These are phyloP conservation scores for Semaprochilodus insignis DNA, from an alignment of 2,797 vertebrate genomes.

Conservation along the genomic window DNA sequence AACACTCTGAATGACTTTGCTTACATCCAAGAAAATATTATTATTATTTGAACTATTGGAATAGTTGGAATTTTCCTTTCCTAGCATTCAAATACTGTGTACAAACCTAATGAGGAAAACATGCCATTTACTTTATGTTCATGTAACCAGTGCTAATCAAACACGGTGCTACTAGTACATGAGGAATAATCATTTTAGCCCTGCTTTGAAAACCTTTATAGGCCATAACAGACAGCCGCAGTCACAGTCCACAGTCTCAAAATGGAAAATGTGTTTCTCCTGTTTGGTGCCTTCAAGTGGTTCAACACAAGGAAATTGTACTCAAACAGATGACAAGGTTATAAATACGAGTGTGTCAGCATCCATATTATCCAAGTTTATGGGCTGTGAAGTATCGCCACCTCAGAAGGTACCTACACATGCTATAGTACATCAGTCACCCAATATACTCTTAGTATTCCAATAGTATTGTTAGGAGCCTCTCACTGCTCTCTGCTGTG, in stretches of 20 bases:
- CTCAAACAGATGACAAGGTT: background rate
- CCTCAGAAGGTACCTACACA: constrained; percentile 16
- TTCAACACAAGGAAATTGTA: background rate
- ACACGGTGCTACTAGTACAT: background rate
- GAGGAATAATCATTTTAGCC: background rate
- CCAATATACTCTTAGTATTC: constrained; percentile 61
- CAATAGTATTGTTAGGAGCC: constrained; percentile 53
- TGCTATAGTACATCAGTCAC: background rate
- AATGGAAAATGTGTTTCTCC: background rate
- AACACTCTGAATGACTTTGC: too few species aligned
- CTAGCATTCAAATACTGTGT: too few species aligned
- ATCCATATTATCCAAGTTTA: background rate
- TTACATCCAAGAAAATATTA: too few species aligned
- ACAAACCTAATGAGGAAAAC: too few species aligned
- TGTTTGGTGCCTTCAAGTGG: background rate
- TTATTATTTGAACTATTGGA: too few species aligned
- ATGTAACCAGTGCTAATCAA: background rate
- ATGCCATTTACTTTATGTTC: background rate
- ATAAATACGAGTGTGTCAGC: background rate
- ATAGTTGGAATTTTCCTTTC: too few species aligned
- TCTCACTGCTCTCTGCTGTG: constrained; percentile 61
- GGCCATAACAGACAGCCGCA: background rate
- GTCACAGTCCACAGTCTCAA: background rate
- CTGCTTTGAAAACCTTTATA: background rate
- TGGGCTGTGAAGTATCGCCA: too few species aligned